Conservation (phyloP, 2,113 vertebrate species). For the Tyto alba region DNA sequence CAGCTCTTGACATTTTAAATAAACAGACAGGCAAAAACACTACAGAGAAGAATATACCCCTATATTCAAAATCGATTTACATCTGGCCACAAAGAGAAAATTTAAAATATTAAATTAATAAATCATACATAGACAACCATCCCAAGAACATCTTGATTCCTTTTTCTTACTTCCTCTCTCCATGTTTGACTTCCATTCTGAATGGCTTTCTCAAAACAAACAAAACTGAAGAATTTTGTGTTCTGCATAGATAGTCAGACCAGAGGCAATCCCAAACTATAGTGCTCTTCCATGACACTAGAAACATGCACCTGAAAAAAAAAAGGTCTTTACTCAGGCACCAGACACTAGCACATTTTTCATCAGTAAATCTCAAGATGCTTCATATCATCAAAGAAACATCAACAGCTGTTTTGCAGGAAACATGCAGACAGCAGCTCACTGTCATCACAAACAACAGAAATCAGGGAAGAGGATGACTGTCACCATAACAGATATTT, state of each 20-base stretch:
- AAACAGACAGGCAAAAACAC: background rate
- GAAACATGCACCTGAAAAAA: background rate
- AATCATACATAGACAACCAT: background rate
- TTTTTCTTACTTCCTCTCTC: background rate
- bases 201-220: background rate
- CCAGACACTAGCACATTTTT: background rate
- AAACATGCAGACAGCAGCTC: background rate
- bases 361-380: background rate
- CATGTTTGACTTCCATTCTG: background rate
- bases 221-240: background rate
- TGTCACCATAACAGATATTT: background rate
- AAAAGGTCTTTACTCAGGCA: background rate
- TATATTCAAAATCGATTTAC: background rate
- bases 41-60: background rate
- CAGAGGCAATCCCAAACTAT: background rate
- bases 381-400: background rate
- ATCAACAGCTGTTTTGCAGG: background rate
- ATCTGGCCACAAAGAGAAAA: background rate
- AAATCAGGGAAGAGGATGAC: background rate
- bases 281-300: background rate
- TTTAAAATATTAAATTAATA: background rate
- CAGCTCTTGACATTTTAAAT: background rate
- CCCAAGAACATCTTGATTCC: background rate
- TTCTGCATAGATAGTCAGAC: background rate
- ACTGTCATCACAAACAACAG: background rate